A percentile compares a stretch with the other conserved stretches of the same genome.
These are phyloP conservation scores for Litocranius walleri DNA, from an alignment of 2,113 vertebrate genomes.

Conservation along the genomic window DNA sequence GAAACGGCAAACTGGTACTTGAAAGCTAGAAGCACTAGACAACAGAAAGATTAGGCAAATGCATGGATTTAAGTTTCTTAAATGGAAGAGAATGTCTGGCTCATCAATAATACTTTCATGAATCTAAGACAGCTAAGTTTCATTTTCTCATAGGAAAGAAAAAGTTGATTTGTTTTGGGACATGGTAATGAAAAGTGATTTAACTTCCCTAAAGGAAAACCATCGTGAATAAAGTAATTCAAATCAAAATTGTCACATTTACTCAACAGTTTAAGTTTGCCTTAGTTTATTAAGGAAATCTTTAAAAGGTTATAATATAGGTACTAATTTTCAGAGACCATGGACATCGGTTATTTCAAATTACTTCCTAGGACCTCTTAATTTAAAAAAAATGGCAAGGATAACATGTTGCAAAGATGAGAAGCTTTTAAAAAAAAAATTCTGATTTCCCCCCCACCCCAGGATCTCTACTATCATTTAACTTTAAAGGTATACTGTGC, in stretches of 20 bases:
- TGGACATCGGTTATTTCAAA: neutral
- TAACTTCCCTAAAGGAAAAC: neutral
- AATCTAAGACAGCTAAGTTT: neutral
- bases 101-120: neutral
- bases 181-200: neutral
- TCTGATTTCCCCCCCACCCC: neutral
- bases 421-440: neutral
- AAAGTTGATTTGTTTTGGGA: neutral
- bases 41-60: neutral
- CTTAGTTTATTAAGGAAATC: constrained; percentile 2
- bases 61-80: neutral
- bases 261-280: neutral
- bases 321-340: neutral
- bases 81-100: neutral
- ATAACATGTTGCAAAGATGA: neutral
- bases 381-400: neutral
- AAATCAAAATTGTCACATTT: neutral
- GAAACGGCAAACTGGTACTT: neutral
- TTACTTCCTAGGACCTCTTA: neutral
- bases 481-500: constrained; percentile 1
- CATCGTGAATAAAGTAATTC: neutral
- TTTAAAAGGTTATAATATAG: neutral
- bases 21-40: neutral
- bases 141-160: neutral
- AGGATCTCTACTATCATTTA: neutral